A percentile compares a stretch with the other conserved stretches of the same genome.
Conservation (phyloP, 2,113 vertebrate species). For the Sinocyclocheilus rhinocerous region DNA sequence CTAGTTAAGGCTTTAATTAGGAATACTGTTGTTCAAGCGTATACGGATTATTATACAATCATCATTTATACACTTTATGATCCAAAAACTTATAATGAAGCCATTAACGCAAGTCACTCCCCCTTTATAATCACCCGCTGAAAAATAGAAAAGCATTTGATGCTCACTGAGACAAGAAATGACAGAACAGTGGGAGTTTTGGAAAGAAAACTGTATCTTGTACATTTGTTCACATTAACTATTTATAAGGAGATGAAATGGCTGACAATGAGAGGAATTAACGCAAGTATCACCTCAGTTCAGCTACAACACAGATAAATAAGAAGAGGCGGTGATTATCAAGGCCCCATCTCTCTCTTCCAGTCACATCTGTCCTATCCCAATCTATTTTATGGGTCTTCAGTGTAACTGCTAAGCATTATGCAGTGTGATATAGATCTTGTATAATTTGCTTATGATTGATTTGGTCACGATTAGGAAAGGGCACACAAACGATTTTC, state of each 20-base stretch:
- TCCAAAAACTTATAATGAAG: conserved; percentile 51
- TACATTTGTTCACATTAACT: conserved; percentile 24
- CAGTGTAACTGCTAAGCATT: conserved; percentile 17
- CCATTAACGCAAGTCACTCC: conserved; percentile 30
- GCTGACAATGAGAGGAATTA: not conserved
- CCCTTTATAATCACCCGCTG: conserved; percentile 19
- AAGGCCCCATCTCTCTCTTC: not conserved
- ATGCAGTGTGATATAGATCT: conserved; percentile 19
- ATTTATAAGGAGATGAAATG: conserved; percentile 7
- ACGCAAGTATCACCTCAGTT: not conserved
- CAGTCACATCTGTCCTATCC: not conserved
- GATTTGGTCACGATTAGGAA: conserved; percentile 36
- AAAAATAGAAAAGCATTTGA: conserved; percentile 24
- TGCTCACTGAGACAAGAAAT: conserved; percentile 39
- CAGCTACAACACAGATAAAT: not conserved
- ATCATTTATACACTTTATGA: conserved; percentile 53
- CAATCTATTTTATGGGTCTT: conserved; percentile 26
- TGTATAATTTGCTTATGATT: conserved; percentile 48
- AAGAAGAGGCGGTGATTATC: not conserved
- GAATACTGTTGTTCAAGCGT: conserved; percentile 35
- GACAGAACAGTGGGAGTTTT: conserved; percentile 33
- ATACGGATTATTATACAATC: conserved; percentile 36
- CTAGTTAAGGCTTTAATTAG: conserved; percentile 42
- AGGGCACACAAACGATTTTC: conserved; percentile 19
- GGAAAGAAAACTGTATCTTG: not conserved